phyloP scores from a whole-genome alignment of 23 tunicate species.

The Halocynthia aurantium region DNA sequence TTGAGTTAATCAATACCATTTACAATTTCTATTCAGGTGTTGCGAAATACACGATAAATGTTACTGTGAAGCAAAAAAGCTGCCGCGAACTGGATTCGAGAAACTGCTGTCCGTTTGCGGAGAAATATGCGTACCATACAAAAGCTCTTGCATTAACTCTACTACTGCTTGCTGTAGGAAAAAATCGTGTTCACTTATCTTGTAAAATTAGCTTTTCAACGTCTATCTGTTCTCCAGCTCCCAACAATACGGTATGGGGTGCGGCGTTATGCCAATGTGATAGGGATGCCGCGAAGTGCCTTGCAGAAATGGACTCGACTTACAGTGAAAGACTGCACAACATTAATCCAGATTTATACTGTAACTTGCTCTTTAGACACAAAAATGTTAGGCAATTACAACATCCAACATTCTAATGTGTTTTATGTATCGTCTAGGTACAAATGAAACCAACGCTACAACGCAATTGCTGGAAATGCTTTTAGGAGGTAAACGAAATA shows the following conservation, averaged over 20 bases:
- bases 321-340: conserved; percentile 8
- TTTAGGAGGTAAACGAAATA: too few relatives aligned
- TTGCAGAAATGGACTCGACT: conserved; percentile 11
- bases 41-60: conserved; percentile 21
- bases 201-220: not conserved
- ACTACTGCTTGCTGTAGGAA: conserved; percentile 1
- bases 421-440: too few relatives aligned
- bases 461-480: too few relatives aligned
- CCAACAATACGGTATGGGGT: not conserved
- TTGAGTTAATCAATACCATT: not conserved
- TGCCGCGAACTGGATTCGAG: not conserved
- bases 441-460: too few relatives aligned
- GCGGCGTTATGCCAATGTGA: conserved; percentile 8
- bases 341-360: conserved; percentile 9
- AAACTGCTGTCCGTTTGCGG: not conserved
- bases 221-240: not conserved
- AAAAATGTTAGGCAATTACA: too few relatives aligned
- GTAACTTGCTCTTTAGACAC: not conserved
- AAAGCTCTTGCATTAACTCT: not conserved
- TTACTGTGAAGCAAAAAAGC: not conserved
- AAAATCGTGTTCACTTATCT: not conserved
- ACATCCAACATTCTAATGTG: too few relatives aligned
- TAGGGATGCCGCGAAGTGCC: conserved; percentile 10
- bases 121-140: conserved; percentile 8
- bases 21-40: not conserved